Evolutionary conservation across 2,888 invertebrate species (phyloP).

Genomic region (Catocala sponsa): DNA sequence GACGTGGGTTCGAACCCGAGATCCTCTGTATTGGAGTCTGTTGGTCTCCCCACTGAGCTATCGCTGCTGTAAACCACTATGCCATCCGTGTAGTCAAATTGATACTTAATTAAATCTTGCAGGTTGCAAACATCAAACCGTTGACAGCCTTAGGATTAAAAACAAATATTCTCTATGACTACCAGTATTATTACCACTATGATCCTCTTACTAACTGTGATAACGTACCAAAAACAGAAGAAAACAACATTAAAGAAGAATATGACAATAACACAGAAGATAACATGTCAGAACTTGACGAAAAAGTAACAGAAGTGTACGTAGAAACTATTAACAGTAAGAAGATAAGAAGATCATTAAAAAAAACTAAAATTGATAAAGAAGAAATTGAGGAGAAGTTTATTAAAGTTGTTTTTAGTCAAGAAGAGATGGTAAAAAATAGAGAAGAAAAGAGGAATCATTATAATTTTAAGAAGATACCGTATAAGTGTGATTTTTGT

Average conservation of each 20-base stretch:
- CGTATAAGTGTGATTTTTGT: constrained; percentile 71
- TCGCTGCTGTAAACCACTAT: too few relatives aligned
- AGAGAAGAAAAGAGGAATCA: constrained; percentile 69
- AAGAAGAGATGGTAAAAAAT: constrained; percentile 63
- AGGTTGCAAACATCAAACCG: constrained; percentile 34
- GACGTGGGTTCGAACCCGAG: too few relatives aligned
- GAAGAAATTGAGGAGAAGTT: constrained; percentile 54
- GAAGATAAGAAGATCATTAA: not conserved
- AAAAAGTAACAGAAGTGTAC: constrained; percentile 4
- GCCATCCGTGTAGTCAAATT: too few relatives aligned
- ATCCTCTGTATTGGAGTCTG: too few relatives aligned
- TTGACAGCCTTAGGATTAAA: constrained; percentile 20
- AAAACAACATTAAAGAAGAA: constrained; percentile 28
- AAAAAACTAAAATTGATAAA: constrained; percentile 8
- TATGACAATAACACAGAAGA: constrained; percentile 20
- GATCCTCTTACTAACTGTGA: constrained; percentile 25
- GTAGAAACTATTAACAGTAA: constrained; percentile 3
- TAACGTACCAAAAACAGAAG: constrained; percentile 16
- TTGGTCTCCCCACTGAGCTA: too few relatives aligned
- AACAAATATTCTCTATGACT: constrained; percentile 21
- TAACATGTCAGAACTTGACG: constrained; percentile 20
- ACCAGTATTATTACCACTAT: constrained; percentile 10
- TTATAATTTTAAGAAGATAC: constrained; percentile 73
- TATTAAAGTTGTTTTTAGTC: constrained; percentile 53
- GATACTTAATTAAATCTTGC: constrained; percentile 9